A percentile compares a stretch with the other conserved stretches of the same genome.
phyloP scores from a whole-genome alignment of 2,888 invertebrate species.

The Willowsia nigromaculata region DNA sequence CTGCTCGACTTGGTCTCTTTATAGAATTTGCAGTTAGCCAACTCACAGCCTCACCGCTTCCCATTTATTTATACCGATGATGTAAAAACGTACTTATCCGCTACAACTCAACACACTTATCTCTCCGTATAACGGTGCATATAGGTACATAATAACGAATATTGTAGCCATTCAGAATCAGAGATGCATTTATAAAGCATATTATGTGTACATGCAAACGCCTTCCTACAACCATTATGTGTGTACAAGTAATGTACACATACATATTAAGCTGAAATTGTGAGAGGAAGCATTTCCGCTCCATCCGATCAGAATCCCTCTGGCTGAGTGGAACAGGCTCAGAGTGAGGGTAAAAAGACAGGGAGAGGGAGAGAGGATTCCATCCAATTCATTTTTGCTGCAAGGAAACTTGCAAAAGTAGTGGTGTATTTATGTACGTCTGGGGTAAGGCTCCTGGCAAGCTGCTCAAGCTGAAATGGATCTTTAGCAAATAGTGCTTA shows the following conservation, averaged over 20 bases:
- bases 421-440: slow-evolving; percentile 55
- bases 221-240: background rate
- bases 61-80: background rate
- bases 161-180: slow-evolving; percentile 23
- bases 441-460: slow-evolving; percentile 35
- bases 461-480: slow-evolving; percentile 64
- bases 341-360: slow-evolving; percentile 15
- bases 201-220: background rate
- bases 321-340: slow-evolving; percentile 61
- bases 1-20: slow-evolving; percentile 49
- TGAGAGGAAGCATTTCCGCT: slow-evolving; percentile 59
- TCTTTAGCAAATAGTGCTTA: slow-evolving; percentile 59
- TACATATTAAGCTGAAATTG: slow-evolving; percentile 50
- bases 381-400: slow-evolving; percentile 68
- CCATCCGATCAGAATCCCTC: slow-evolving; percentile 66
- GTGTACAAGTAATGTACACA: slow-evolving; percentile 27
- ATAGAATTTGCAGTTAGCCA: slow-evolving; percentile 58
- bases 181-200: background rate
- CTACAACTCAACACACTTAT: slow-evolving; percentile 24
- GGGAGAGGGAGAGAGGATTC: slow-evolving; percentile 47
- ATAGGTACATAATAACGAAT: background rate
- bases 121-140: background rate
- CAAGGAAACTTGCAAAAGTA: slow-evolving; percentile 63
- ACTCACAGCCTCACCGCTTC: slow-evolving; percentile 48
- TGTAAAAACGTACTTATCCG: slow-evolving; percentile 19